Evolutionary conservation across 2,888 invertebrate genomes (phyloP), one percentile per base, ranked within the genome.

Genomic region (Hirtodrosophila cameraria): DNA sequence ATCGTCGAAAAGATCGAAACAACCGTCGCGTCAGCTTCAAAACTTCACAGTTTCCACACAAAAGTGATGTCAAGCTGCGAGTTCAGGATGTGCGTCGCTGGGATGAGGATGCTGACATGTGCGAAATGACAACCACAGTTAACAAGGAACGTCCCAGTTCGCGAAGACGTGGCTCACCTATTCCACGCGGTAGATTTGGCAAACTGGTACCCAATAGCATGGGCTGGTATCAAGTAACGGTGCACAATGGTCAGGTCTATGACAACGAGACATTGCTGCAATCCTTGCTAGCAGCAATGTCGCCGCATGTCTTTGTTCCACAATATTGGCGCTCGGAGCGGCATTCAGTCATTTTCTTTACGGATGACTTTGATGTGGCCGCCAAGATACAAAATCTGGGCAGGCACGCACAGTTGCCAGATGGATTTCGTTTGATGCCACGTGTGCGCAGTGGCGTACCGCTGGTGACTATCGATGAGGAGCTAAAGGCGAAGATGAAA

Each of bases 291-390:
- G 93, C 92, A 23, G 92, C 92, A 46, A 90, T 96, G 11, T 91
- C 93, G 1, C 96, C 96, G 1, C 92, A 94, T 25, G 90, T 93
- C 5, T 94, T 96, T 73, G 92, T 93, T 64, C 96, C 96, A 0
- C 92, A 92, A 74, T 93, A 93, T 81, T 93, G 93, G 89, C 93
- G 92, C 7, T 87, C 90, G 12, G 92, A 92, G 71, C 94, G 94
- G 8, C 93, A 93, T 72, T 93, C 94, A 70, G 94, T 94, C 0
- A 89, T 93, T 1, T 97, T 97, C 89, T 96, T 93, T 86, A 93
- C 97, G 0, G 96, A 97, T 80, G 95, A 96, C 87, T 93, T 92
- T 13, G 93, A 93, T 84, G 91, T 93, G 25, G 97, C 97, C 0
- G 94, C 94, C 72, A 94, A 94, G 68, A 90, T 97, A n/a, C 92